Conservation (phyloP, 2,888 invertebrate species). For the Eremobia ochroleuca region DNA sequence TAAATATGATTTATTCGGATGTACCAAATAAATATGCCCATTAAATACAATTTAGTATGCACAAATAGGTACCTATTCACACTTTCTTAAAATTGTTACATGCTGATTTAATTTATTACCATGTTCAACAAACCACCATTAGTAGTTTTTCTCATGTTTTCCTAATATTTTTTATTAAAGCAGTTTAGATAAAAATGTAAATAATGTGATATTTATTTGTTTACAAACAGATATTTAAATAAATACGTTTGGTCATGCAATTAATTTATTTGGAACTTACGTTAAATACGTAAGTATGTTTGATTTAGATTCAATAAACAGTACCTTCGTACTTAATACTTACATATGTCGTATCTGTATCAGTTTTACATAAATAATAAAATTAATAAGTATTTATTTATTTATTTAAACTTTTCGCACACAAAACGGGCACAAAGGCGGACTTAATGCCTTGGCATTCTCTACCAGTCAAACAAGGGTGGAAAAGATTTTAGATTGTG, state of each 20-base stretch:
- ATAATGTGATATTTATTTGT: background rate
- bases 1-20: conserved; percentile 15
- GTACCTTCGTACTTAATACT: background rate
- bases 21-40: background rate
- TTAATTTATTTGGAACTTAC: background rate
- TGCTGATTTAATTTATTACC: background rate
- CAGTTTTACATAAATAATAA: background rate
- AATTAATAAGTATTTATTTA: background rate
- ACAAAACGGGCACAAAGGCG: background rate
- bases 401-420: background rate
- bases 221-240: background rate
- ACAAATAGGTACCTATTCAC: background rate
- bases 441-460: background rate
- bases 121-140: background rate
- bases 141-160: background rate
- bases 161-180: background rate
- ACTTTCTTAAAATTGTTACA: background rate
- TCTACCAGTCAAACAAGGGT: background rate
- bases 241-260: background rate
- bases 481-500: background rate
- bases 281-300: background rate
- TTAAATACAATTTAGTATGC: background rate
- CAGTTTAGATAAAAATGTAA: conserved; percentile 8
- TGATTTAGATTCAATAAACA: too few species aligned
- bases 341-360: too few species aligned